phyloP scores from a whole-genome alignment of 2,797 vertebrate species.

The Trachops cirrhosus region DNA sequence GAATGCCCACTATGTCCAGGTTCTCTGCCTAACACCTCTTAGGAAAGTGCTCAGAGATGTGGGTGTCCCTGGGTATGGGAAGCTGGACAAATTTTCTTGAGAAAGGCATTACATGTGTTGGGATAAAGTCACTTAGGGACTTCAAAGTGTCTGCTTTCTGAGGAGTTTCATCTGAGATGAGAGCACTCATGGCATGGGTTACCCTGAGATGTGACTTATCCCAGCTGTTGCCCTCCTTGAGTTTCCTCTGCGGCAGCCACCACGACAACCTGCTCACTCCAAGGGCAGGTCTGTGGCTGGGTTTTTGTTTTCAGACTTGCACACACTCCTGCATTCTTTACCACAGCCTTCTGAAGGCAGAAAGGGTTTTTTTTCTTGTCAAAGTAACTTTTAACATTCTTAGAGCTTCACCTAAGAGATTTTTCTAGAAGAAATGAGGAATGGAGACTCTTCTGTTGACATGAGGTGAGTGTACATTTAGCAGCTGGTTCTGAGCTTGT shows the following conservation, averaged over 20 bases:
- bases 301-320: neutral
- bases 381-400: conserved; percentile 68
- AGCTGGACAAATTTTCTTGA: conserved; percentile 63
- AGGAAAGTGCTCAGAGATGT: conserved; percentile 44
- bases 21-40: conserved; percentile 52
- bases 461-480: neutral
- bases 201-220: conserved; percentile 51
- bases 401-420: conserved; percentile 50
- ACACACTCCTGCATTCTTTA: conserved; percentile 57
- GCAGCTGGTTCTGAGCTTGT: neutral
- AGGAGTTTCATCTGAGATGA: conserved; percentile 70
- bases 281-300: neutral
- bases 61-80: neutral
- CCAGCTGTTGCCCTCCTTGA: conserved; percentile 69
- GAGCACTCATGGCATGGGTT: conserved; percentile 61
- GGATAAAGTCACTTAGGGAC: conserved; percentile 70
- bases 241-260: conserved; percentile 61
- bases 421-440: conserved; percentile 53
- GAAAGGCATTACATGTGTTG: conserved; percentile 58
- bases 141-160: conserved; percentile 76
- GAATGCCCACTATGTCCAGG: neutral
- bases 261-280: conserved; percentile 51
- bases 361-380: conserved; percentile 65
- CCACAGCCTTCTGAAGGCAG: conserved; percentile 68
- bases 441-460: neutral